phyloP scores from a whole-genome alignment of 37 sponge, comb jelly and placozoan species.

The Agelas oroides region DNA sequence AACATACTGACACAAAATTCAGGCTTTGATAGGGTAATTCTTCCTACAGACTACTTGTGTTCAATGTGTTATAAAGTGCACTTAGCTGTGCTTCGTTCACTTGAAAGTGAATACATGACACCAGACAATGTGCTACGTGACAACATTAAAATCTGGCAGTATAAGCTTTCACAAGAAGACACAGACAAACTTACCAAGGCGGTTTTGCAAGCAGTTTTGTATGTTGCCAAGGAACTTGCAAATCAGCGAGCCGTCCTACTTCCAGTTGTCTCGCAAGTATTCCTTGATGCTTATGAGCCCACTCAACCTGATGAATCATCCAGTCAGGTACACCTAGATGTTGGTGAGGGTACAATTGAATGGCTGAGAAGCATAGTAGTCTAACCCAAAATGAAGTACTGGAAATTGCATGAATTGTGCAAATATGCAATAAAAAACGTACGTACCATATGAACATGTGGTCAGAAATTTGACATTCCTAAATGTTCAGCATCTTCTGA shows the following conservation, averaged over 20 bases:
- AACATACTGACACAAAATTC: background rate
- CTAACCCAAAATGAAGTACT: no score
- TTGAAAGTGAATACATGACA: background rate
- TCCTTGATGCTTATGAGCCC: background rate
- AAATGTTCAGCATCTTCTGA: no score
- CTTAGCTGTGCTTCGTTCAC: background rate
- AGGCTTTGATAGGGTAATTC: background rate
- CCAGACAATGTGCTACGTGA: background rate
- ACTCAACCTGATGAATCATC: background rate
- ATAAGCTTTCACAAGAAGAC: background rate
- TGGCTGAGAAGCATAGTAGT: no score
- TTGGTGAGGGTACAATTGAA: background rate
- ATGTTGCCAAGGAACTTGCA: constrained; percentile 10
- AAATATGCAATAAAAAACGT: no score
- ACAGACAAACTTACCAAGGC: constrained; percentile 1
- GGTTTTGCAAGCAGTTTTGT: background rate
- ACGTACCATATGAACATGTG: no score
- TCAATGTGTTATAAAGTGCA: background rate
- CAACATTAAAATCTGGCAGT: background rate
- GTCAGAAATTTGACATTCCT: no score
- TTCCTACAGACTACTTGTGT: background rate
- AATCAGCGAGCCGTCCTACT: background rate
- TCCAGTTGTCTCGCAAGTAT: background rate
- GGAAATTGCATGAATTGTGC: no score
- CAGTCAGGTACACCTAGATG: background rate